Base-by-base conservation (phyloP, 53 echinoderm and acorn worm species). In the Hippasteria phrygiana region DNA sequence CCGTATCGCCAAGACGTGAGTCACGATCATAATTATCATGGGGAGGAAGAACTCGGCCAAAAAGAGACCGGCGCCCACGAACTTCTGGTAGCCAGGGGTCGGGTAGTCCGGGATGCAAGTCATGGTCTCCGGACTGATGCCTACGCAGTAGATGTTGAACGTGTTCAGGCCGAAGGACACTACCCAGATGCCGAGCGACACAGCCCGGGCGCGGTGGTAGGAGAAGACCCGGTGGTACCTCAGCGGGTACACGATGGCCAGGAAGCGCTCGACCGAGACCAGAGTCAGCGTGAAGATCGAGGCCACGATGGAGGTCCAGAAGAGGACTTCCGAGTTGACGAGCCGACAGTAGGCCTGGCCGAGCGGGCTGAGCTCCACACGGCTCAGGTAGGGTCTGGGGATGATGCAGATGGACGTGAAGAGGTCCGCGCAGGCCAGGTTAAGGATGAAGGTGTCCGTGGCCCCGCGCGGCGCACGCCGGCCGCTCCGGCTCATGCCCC, bases 11-110 rank as follows among this genome's bases (percentile, higher is more conserved):
- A 91, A 51, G 3, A 91, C 72, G 33, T 96, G 94, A 6, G 94
- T 91, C 16, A 87, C 81, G 32, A 96, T 76, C 96, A 96, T 96
- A 71, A 96, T 82, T 1, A 77, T 74, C 83, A 91, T 88, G 12
- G 96, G 96, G 12, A 93, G 70, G 53, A 94, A 91, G 35, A 93
- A 89, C 69, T 93, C 91, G 0, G 91, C 35, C 26, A 96, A 12
- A 65, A 94, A 96, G 2, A 93, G 80, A 20, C 80, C 59, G 35
- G 90, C 74, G n/a, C 96, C 96, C 1, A 93, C 85, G 33, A 90
- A 55, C 32, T 62, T 66, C 79, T 93, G 89, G 18, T 71, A 85
- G 3, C 20, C 28, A 1, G 32, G 63, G 35, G 75, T 77, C 2
- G 87, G 71, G 28, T 87, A 83, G 42, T 71, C 18, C 37, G 64